Conservation (phyloP, 2,888 invertebrate genomes). For the Ypsolopha sequella region DNA sequence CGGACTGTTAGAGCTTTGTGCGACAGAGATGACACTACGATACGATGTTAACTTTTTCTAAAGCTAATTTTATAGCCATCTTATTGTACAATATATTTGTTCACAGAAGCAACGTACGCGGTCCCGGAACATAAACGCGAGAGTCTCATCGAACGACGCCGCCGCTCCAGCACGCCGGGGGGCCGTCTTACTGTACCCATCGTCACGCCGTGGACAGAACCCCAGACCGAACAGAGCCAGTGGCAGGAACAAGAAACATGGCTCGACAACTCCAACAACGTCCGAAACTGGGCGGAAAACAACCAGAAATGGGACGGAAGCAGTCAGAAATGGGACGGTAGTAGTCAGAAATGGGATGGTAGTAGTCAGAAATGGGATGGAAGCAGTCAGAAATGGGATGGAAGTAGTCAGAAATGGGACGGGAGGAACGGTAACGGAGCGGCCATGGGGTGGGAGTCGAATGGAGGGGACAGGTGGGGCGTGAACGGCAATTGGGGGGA, state of each 20-base stretch:
- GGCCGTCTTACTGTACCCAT: conserved; percentile 44
- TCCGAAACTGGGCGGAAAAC: conserved; percentile 50
- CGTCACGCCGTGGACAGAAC: conserved; percentile 20
- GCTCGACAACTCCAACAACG: conserved; percentile 40
- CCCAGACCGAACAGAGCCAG: conserved; percentile 15
- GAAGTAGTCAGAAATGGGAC: conserved; percentile 23
- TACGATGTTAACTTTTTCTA: too few species aligned
- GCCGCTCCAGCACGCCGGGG: conserved; percentile 53
- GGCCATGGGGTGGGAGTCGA: conserved; percentile 8
- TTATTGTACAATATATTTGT: neutral
- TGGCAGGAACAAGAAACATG: conserved; percentile 35
- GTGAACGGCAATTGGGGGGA: conserved; percentile 24
- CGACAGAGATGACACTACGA: too few species aligned
- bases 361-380: conserved; percentile 11
- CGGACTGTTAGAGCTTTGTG: too few species aligned
- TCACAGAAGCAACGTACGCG: conserved; percentile 56
- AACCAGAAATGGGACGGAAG: conserved; percentile 38
- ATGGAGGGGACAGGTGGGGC: conserved; percentile 31
- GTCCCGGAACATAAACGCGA: conserved; percentile 56
- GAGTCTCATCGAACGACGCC: conserved; percentile 46
- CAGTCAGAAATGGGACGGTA: conserved; percentile 28
- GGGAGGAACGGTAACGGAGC: conserved; percentile 30
- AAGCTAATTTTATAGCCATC: too few species aligned
- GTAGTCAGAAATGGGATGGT: conserved; percentile 8
- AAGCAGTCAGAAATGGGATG: conserved; percentile 31